Percentiles rank a stretch among this genome's conserved stretches.
phyloP scores from a whole-genome alignment of 2,113 vertebrate species.

The Psettodes erumei region DNA sequence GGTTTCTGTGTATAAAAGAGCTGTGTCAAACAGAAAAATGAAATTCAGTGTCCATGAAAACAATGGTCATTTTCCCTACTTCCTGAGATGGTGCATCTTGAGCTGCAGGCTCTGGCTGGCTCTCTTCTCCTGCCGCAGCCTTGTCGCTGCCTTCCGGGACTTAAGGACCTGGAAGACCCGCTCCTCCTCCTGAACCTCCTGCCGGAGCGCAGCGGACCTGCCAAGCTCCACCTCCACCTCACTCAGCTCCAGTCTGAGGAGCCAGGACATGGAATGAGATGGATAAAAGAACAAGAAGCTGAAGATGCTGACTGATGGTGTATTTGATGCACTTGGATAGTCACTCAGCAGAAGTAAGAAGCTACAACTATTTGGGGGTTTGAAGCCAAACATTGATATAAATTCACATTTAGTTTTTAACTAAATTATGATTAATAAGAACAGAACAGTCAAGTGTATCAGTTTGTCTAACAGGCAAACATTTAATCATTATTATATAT shows the following conservation, averaged over 20 bases:
- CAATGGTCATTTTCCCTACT: conserved; percentile 66
- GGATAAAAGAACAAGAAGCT: conserved; percentile 9
- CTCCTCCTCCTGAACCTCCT: conserved; percentile 73
- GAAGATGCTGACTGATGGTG: background rate
- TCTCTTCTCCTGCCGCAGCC: conserved; percentile 79
- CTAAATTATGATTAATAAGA: background rate
- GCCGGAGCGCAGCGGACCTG: conserved; percentile 65
- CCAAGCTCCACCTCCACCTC: conserved; percentile 82
- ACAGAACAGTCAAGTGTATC: background rate
- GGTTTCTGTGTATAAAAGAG: background rate
- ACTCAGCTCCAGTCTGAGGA: conserved; percentile 82
- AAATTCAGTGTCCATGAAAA: background rate
- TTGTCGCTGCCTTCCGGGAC: conserved; percentile 54
- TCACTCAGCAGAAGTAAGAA: background rate
- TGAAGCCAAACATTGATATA: background rate
- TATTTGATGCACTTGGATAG: background rate
- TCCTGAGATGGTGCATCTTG: conserved; percentile 62
- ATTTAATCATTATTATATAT: background rate
- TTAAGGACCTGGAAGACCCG: conserved; percentile 64
- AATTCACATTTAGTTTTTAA: background rate
- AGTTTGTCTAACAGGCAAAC: background rate
- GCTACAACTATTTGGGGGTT: background rate
- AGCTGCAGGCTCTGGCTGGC: conserved; percentile 61
- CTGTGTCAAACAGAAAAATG: background rate
- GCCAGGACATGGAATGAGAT: background rate